Base-by-base conservation (phyloP, 2,797 vertebrate genomes). In the Pelobates cultripes region DNA sequence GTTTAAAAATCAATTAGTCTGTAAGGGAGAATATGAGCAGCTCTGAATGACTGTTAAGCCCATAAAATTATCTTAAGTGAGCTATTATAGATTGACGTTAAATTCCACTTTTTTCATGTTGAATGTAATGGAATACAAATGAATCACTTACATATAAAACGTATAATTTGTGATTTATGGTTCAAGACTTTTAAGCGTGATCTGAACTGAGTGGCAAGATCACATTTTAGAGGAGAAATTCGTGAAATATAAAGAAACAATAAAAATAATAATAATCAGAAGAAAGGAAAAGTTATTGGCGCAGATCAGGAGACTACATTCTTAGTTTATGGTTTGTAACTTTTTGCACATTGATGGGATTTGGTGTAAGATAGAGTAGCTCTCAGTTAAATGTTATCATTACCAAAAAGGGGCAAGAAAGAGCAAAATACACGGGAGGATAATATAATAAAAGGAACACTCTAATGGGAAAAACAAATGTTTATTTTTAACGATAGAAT, bases 51-150 rank as follows among this genome's bases (percentile, higher is more conserved):
- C 47, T 43, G 53, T 45, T 60, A 75, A 61, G 74, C 66, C 79
- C 64, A 75, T 81, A 61, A 75, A 80, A 81, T 70, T 70, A 70
- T 64, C 63, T 70, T 81, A 75, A 69, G 79, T 70, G 79, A 81
- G 64, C 57, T 64, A 67, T 73, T 73, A 66, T 60, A 53, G 13
- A 81, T 60, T 70, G 72, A 61, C 69, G 72, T 75, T 43, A 75
- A 70, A 44, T 61, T 42, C 72, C 61, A 13, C 10, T 64, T 14
- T 66, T 75, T 64, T 9, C 12, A 45, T n/a, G 40, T 78, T 2
- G 17, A 71, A 60, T 43, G 63, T n/a, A n/a, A 71, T 45, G 7
- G 17, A 17, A 40, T 17, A 40, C 61, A 64, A 64, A 64, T 64
- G 61, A 64, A 64, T 64, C 28, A 28, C 12, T 74, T 73, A 73